A percentile compares a stretch with the other conserved stretches of the same genome.
Conservation (phyloP, 2,113 vertebrate species). For the Erythrolamprus reginae region DNA sequence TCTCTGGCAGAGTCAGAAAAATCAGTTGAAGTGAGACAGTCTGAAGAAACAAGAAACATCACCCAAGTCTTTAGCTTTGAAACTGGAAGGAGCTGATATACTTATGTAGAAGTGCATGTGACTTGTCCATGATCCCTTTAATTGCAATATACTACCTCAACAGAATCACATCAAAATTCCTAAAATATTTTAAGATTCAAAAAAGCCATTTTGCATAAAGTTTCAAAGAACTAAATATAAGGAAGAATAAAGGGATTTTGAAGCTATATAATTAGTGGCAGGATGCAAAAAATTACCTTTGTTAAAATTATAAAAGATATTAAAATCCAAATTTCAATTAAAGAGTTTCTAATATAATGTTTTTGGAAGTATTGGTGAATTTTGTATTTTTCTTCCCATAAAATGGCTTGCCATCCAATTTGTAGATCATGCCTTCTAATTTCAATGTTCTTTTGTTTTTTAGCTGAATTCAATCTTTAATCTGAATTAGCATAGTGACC, state of each 20-base stretch:
- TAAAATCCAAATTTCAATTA: too few species aligned
- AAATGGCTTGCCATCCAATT: too few species aligned
- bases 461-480: too few species aligned
- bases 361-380: too few species aligned
- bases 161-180: background rate
- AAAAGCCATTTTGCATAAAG: background rate
- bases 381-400: too few species aligned
- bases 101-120: background rate
- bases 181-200: background rate
- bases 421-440: too few species aligned
- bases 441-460: too few species aligned
- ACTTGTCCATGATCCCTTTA: background rate
- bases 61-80: background rate
- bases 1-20: background rate
- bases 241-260: background rate
- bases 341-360: too few species aligned
- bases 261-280: background rate
- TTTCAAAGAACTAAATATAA: background rate
- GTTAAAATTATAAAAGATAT: background rate
- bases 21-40: background rate
- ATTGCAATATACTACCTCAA: background rate
- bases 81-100: background rate
- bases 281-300: background rate
- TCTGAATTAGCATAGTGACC: too few species aligned
- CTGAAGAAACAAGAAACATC: background rate